Base-by-base conservation (phyloP, 2,113 vertebrate species). In the Crotalus helleri region DNA sequence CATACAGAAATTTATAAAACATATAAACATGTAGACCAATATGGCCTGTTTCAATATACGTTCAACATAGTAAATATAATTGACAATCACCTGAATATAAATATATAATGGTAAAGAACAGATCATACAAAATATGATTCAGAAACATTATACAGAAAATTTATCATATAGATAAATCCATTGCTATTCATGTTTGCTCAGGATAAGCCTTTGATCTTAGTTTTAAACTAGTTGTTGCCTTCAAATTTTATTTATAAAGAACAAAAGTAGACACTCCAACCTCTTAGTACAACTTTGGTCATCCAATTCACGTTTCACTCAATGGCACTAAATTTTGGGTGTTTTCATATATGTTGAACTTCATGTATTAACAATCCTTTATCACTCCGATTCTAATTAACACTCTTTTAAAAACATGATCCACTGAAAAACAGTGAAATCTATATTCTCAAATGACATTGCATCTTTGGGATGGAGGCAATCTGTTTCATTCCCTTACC, bases 31-130 rank as follows among this genome's bases (percentile, higher is more conserved):
- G 98, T 97, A 97, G 98, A 98, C 99, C 99, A 99, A 99, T 98
- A 97, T 99, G 99, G 98, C 98, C 98, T 95, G 97, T 95, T 97
- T 95, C 87, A 95, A 97, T 94, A 95, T 96, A 97, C 97, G 97
- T 98, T 98, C 97, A 97, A 98, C 98, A 98, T 97, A 96, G 98
- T 98, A 98, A 99, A 99, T 98, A 98, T 98, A 98, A 98, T 81
- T 39, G 93, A 96, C 96, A 95, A 96, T 96, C 87, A 96, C 96
- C 95, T 94, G 96, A 97, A 97, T 97, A 98, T 98, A 98, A 98
- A 98, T 98, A 59, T 85, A 92, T 39, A 91, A 24, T 17, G 51
- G 74, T 95, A 95, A 97, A 97, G 97, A 97, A 97, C 97, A 98
- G 90, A 5, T 95, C 95, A 91, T 94, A 96, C 96, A 96, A 97